A percentile compares a stretch with the other conserved stretches of the same genome.
Conservation (phyloP, 2,888 invertebrate species). For the Cheilosia variabilis region DNA sequence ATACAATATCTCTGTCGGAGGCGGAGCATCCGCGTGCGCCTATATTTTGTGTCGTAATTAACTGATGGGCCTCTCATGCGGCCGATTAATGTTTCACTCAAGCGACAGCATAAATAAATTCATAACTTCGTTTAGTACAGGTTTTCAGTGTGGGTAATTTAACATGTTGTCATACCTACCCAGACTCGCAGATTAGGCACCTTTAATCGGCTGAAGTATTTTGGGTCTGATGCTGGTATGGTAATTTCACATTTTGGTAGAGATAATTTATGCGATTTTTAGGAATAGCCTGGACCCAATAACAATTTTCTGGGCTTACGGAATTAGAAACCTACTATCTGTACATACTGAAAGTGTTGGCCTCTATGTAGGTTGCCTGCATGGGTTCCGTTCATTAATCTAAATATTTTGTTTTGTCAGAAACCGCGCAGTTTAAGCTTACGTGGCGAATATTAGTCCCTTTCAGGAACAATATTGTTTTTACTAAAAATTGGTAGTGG, state of each 20-base stretch:
- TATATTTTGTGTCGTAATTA: neutral
- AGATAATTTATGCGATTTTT: conserved; percentile 2
- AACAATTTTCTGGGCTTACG: neutral
- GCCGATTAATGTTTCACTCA: conserved; percentile 2
- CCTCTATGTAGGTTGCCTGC: no score
- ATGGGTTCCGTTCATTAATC: no score
- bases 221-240: neutral
- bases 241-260: neutral
- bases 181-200: neutral
- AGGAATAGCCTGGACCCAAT: neutral
- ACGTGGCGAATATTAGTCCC: no score
- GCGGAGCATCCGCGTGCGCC: no score
- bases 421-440: no score
- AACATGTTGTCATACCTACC: neutral
- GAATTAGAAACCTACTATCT: no score
- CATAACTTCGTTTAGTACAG: neutral
- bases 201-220: conserved; percentile 2
- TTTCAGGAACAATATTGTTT: no score
- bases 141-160: conserved; percentile 17
- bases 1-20: neutral
- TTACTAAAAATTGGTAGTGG: no score
- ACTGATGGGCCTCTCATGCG: neutral
- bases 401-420: no score
- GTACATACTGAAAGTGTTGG: no score
- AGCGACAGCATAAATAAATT: neutral